These are phyloP conservation scores for Heterotis niloticus DNA, from an alignment of 2,113 vertebrate species.

Conservation along the genomic window DNA sequence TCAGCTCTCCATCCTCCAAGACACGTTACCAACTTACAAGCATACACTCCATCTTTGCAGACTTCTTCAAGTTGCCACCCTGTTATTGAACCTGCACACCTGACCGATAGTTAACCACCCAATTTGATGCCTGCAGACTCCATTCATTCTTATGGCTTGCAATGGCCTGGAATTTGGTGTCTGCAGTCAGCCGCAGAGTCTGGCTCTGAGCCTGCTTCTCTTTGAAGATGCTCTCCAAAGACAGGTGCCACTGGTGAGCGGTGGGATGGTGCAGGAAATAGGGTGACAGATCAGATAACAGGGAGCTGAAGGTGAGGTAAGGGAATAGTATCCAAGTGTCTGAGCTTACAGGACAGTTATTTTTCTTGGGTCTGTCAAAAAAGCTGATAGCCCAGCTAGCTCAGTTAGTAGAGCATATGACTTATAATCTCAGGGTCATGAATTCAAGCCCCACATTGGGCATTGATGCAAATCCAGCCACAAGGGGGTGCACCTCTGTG, in stretches of 20 bases:
- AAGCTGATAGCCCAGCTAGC: no score
- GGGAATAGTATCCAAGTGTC: not conserved
- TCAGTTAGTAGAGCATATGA: no score
- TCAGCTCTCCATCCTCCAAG: not conserved
- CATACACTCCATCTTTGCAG: not conserved
- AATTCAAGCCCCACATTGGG: no score
- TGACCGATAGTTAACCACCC: not conserved
- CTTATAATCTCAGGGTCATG: no score
- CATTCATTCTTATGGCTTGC: not conserved
- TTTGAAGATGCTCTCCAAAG: not conserved
- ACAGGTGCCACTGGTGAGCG: not conserved
- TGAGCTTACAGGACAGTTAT: not conserved
- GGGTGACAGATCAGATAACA: not conserved
- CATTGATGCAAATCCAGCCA: no score
- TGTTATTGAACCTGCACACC: not conserved
- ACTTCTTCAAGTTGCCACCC: not conserved
- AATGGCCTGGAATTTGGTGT: not conserved
- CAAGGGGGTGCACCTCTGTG: no score
- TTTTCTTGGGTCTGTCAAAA: not conserved
- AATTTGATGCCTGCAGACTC: not conserved
- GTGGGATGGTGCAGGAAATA: not conserved
- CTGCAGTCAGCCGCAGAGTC: slow-evolving; percentile 8
- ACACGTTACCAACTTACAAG: not conserved
- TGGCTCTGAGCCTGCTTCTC: slow-evolving; percentile 8
- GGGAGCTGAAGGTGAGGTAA: not conserved